These are phyloP conservation scores for Gulo gulo DNA, from an alignment of 2,113 vertebrate genomes.

Conservation along the genomic window DNA sequence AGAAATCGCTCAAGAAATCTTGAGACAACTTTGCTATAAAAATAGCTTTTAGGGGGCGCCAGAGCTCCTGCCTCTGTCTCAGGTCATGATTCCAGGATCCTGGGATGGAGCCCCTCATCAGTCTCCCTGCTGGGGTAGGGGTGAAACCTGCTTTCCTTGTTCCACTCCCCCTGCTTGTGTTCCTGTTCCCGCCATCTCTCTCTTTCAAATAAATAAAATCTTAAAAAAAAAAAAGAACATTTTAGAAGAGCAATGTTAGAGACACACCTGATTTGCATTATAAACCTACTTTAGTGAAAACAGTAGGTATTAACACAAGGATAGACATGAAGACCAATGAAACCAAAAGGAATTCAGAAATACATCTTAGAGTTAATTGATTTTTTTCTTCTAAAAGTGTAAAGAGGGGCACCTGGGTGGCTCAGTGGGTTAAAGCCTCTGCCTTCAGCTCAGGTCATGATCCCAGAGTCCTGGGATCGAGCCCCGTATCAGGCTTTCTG, in stretches of 20 bases:
- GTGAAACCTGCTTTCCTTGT: too few species aligned
- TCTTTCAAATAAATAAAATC: too few species aligned
- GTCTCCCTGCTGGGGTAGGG: too few species aligned
- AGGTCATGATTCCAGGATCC: too few species aligned
- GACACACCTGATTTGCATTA: not conserved
- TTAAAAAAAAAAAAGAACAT: not conserved
- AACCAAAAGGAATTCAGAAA: not conserved
- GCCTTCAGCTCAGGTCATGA: too few species aligned
- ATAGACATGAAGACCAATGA: not conserved
- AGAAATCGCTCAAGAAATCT: not conserved
- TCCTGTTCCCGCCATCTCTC: too few species aligned
- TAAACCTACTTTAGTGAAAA: not conserved
- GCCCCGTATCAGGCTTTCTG: too few species aligned
- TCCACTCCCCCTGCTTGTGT: too few species aligned
- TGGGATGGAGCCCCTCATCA: too few species aligned
- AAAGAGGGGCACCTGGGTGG: not conserved
- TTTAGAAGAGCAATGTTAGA: not conserved
- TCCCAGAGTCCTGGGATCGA: too few species aligned
- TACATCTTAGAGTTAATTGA: not conserved
- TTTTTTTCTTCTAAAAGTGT: not conserved
- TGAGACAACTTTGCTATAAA: not conserved
- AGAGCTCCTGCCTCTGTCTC: too few species aligned
- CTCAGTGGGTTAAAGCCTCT: too few species aligned
- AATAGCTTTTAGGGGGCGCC: not conserved
- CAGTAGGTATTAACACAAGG: not conserved